phyloP scores from a whole-genome alignment of 1,140 invertebrate species.

The Metaphire vulgaris region DNA sequence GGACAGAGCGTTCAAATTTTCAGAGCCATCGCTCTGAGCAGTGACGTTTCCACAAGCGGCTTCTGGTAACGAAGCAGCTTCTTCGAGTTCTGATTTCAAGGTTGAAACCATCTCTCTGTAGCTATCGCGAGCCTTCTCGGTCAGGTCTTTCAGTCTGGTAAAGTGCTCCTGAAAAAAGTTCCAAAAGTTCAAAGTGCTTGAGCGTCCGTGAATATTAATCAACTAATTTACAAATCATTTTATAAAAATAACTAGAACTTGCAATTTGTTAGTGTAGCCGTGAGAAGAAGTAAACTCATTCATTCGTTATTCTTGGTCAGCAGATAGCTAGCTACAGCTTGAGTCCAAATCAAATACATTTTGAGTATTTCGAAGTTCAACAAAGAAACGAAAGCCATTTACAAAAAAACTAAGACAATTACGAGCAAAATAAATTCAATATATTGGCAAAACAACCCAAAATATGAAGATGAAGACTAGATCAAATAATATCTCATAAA shows the following conservation, averaged over 20 bases:
- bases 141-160: slow-evolving; percentile 42
- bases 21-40: too few species aligned
- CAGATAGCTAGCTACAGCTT: not conserved
- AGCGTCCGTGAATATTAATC: not conserved
- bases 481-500: too few species aligned
- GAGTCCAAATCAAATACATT: not conserved
- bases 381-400: too few species aligned
- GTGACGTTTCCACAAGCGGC: too few species aligned
- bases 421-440: too few species aligned
- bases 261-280: not conserved
- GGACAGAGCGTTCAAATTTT: too few species aligned
- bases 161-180: slow-evolving; percentile 41
- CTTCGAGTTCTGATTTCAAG: slow-evolving; percentile 38
- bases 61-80: too few species aligned
- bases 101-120: slow-evolving; percentile 47
- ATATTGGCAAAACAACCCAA: too few species aligned
- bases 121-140: slow-evolving; percentile 40
- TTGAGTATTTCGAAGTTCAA: too few species aligned
- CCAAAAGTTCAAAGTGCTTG: not conserved
- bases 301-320: not conserved
- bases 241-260: not conserved
- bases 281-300: not conserved
- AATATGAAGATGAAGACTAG: too few species aligned
- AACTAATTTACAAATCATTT: not conserved
- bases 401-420: too few species aligned